phyloP scores from a whole-genome alignment of 2,113 vertebrate species.

The Phylloscopus trochilus region DNA sequence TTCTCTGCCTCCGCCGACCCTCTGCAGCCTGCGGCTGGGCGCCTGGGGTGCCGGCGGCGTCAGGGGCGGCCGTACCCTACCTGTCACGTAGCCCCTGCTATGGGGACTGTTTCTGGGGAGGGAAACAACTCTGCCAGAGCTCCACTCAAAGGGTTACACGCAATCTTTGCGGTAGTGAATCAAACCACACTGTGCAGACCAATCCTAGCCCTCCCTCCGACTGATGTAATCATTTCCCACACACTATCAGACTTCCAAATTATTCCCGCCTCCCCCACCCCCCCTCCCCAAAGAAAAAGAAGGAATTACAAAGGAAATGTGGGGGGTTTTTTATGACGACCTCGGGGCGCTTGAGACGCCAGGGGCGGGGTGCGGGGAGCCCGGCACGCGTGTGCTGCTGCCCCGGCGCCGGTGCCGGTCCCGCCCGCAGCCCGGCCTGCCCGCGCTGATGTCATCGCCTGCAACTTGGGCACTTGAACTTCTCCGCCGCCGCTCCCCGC shows the following conservation, averaged over 20 bases:
- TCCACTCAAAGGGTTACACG: conserved; percentile 78
- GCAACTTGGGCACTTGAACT: conserved; percentile 38
- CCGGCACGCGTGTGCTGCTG: background rate
- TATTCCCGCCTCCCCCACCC: background rate
- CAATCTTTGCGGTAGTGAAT: conserved; percentile 77
- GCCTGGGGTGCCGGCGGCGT: conserved; percentile 33
- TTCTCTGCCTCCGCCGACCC: conserved; percentile 33
- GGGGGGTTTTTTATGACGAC: background rate
- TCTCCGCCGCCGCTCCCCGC: background rate
- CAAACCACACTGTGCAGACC: conserved; percentile 74
- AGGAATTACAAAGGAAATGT: conserved; percentile 40
- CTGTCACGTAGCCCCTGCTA: conserved; percentile 67
- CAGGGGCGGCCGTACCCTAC: conserved; percentile 62
- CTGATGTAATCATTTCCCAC: conserved; percentile 81
- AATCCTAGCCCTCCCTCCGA: conserved; percentile 68
- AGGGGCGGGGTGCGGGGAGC: background rate
- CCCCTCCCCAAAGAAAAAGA: background rate
- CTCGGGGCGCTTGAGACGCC: background rate
- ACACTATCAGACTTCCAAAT: conserved; percentile 70
- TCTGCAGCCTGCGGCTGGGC: conserved; percentile 35
- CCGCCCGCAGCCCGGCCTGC: conserved; percentile 24
- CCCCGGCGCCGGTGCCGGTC: conserved; percentile 4
- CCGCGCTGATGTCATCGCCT: conserved; percentile 5
- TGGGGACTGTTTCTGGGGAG: conserved; percentile 71
- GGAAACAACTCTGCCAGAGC: conserved; percentile 67